These are phyloP conservation scores for Pseudococcus longispinus DNA, from an alignment of 2,888 invertebrate species.

Conservation along the genomic window DNA sequence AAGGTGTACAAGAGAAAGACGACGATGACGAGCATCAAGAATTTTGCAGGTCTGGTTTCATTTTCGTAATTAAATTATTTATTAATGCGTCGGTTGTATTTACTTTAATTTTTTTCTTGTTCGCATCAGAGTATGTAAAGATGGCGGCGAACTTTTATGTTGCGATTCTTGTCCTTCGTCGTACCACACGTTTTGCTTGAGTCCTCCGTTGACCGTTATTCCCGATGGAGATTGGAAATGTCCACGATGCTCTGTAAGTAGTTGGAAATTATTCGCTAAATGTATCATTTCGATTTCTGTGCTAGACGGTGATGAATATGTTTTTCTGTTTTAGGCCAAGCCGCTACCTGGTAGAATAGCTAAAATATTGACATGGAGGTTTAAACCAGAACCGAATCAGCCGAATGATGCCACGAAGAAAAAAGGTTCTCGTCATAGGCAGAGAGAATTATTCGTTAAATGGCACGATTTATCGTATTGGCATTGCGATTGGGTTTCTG, in stretches of 20 bases:
- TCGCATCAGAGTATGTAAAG: constrained; percentile 81
- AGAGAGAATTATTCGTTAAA: constrained; percentile 97
- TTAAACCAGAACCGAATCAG: constrained; percentile 65
- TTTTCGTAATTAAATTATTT: not conserved
- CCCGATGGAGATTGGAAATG: constrained; percentile 99
- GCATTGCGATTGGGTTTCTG: constrained; percentile 97
- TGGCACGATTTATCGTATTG: constrained; percentile 97
- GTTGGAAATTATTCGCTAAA: not conserved
- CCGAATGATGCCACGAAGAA: constrained; percentile 67
- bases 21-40: constrained; percentile 94
- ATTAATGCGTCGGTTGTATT: not conserved
- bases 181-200: constrained; percentile 95
- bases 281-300: not conserved
- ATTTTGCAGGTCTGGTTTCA: constrained; percentile 72
- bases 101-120: not conserved
- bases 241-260: constrained; percentile 86
- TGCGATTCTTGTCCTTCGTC: constrained; percentile 97
- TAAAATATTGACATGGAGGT: constrained; percentile 97
- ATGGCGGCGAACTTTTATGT: constrained; percentile 95
- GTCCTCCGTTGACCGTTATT: constrained; percentile 89
- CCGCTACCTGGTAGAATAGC: constrained; percentile 73
- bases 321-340: constrained; percentile 63
- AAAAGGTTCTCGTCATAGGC: constrained; percentile 67
- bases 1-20: constrained; percentile 73
- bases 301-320: not conserved